These are phyloP conservation scores for Lysandra coridon DNA, from an alignment of 2,888 invertebrate genomes.

Conservation along the genomic window DNA sequence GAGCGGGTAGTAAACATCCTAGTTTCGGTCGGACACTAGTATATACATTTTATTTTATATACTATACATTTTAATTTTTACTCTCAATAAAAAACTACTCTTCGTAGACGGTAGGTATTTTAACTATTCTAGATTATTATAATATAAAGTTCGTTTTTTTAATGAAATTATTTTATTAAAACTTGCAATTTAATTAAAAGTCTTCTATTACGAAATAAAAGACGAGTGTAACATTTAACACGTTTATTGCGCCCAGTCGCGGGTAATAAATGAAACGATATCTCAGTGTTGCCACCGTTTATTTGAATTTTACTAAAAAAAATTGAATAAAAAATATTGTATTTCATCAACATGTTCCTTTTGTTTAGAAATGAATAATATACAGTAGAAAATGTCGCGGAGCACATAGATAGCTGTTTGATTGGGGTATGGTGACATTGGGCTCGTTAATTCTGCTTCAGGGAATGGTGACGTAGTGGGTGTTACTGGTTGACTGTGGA, in stretches of 20 bases:
- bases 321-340: slow-evolving; percentile 81
- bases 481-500: background rate
- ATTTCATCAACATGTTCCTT: slow-evolving; percentile 74
- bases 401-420: slow-evolving; percentile 50
- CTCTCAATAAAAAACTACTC: too few relatives aligned
- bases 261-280: slow-evolving; percentile 48
- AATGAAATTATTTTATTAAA: too few relatives aligned
- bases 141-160: too few relatives aligned
- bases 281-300: slow-evolving; percentile 74
- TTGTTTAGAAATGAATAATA: slow-evolving; percentile 74
- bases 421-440: slow-evolving; percentile 42
- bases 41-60: too few relatives aligned
- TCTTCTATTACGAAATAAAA: background rate
- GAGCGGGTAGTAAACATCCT: too few relatives aligned
- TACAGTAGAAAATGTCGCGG: slow-evolving; percentile 69
- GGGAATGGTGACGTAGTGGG: background rate
- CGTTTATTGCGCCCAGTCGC: background rate
- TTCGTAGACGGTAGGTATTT: too few relatives aligned
- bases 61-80: too few relatives aligned
- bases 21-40: too few relatives aligned
- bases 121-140: too few relatives aligned
- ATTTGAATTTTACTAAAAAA: slow-evolving; percentile 78
- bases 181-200: too few relatives aligned
- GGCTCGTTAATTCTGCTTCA: background rate
- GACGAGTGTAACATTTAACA: slow-evolving; percentile 34